These are phyloP conservation scores for Serinus canaria DNA, from an alignment of 2,113 vertebrate species.

Conservation along the genomic window DNA sequence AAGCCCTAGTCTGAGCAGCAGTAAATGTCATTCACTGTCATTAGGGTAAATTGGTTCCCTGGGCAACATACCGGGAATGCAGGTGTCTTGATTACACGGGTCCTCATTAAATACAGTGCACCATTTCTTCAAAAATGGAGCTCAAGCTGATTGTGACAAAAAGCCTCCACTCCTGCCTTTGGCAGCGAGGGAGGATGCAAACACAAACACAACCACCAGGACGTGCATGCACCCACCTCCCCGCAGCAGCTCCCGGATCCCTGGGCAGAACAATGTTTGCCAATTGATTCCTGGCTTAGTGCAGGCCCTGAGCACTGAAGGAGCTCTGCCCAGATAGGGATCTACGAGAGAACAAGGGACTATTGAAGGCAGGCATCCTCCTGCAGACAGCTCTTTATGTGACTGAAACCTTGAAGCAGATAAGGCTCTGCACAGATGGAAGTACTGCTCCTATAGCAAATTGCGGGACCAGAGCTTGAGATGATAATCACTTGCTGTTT, in stretches of 20 bases:
- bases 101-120: constrained; percentile 38
- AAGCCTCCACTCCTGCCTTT: neutral
- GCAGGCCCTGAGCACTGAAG: neutral
- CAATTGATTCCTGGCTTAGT: neutral
- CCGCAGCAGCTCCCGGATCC: neutral
- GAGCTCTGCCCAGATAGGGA: neutral
- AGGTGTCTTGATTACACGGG: constrained; percentile 58
- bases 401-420: constrained; percentile 3
- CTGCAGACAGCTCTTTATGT: constrained; percentile 6
- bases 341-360: neutral
- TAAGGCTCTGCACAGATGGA: constrained; percentile 9
- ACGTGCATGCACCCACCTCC: rapidly evolving
- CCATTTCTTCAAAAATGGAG: constrained; percentile 11
- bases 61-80: constrained; percentile 38
- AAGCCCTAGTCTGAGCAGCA: constrained; percentile 54
- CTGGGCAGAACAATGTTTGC: neutral
- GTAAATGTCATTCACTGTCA: constrained; percentile 64
- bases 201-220: neutral
- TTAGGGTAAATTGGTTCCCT: constrained; percentile 70
- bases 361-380: constrained; percentile 8
- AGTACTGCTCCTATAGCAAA: neutral
- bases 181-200: neutral
- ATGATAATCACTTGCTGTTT: constrained; percentile 38
- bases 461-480: neutral
- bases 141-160: neutral